Base-by-base conservation (phyloP, 2,113 vertebrate species). In the Motacilla tschutschensis region DNA sequence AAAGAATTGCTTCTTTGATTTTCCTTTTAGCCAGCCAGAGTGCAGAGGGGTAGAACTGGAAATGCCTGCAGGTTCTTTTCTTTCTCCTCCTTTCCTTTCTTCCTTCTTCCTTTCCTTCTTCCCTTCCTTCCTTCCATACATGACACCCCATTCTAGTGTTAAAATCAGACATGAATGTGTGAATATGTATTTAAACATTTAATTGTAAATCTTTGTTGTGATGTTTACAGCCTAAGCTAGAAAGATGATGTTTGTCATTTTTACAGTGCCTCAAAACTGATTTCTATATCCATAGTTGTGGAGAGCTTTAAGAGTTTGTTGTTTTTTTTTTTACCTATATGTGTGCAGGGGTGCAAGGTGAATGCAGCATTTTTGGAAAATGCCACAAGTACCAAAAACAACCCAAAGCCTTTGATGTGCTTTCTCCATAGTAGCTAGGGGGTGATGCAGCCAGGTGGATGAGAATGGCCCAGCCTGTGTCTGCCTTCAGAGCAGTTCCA, bases 151-250 rank as follows among this genome's bases (percentile, higher is more conserved):
- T 44, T 72, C 89, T 77, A 66, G 88, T 71, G 86, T 85, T 87
- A 83, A 87, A 91, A 58, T 83, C 75, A 54, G 78, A 74, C 66
- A 64, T 85, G 93, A 93, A 93, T 91, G 81, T 96, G 91, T 95
- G 93, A 93, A 94, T 95, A 93, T 92, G 88, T 95, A 94, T 94
- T 95, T 96, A 95, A 89, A 85, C 95, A 93, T 95, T 94, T 93
- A 95, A 85, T 93, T 95, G 93, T 95, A 96, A 92, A 94, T 95
- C 82, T 92, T 91, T 51, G 82, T 95, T 87, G 92, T 87, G 91
- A 95, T 93, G 85, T 97, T 97, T 95, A 95, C 83, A 96, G 75
- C 90, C 88, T 87, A 74, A 93, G 90, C 73, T 95, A 94, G 93
- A 73, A 86, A 86, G 91, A 90, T 29, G 87, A 89, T 92, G 94